Evolutionary conservation across 2,113 vertebrate genomes (phyloP).

Genomic region (Onychostoma macrolepis): DNA sequence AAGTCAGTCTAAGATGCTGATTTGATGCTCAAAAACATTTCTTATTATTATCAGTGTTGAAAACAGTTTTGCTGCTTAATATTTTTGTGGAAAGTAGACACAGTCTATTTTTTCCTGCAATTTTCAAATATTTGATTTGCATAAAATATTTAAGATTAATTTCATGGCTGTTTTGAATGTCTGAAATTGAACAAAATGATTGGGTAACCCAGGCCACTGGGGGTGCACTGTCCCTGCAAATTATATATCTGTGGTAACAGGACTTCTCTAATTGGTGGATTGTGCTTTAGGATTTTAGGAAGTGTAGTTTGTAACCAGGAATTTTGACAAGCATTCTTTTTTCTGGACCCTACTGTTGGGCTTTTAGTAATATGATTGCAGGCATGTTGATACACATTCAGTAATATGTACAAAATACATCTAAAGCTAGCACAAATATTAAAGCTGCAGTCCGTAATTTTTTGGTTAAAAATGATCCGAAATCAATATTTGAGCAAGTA

Average conservation of each 20-base stretch:
- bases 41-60: not conserved
- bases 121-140: no score
- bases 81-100: not conserved
- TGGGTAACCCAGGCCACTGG: not conserved
- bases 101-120: no score
- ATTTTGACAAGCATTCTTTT: not conserved
- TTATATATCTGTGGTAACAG: not conserved
- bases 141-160: no score
- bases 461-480: no score
- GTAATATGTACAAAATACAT: not conserved
- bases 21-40: no score
- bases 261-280: not conserved
- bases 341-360: not conserved
- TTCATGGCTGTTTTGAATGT: not conserved
- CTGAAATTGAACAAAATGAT: not conserved
- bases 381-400: not conserved
- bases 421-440: not conserved
- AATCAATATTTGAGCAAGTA: no score
- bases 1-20: no score
- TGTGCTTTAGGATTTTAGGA: not conserved
- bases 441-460: no score
- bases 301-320: not conserved
- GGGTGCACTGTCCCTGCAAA: not conserved
- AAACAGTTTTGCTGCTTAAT: no score
- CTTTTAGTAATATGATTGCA: not conserved